These are phyloP conservation scores for Euzetes globulus DNA, from an alignment of 2,888 invertebrate species.

Conservation along the genomic window DNA sequence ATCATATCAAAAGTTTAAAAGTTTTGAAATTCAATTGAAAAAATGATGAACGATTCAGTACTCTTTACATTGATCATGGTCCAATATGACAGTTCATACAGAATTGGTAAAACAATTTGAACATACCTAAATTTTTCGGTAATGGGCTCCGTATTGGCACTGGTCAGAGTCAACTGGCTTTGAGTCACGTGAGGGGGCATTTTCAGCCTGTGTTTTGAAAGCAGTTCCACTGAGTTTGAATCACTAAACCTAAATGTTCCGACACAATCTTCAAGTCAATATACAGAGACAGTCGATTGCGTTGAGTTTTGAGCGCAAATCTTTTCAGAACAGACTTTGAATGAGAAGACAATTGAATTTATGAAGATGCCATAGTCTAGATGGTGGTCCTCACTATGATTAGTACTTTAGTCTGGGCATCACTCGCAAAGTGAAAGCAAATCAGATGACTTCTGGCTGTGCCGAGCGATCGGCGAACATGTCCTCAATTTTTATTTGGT, in stretches of 20 bases:
- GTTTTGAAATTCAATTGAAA: too few species aligned
- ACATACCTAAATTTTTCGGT: constrained; percentile 16
- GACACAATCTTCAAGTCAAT: too few species aligned
- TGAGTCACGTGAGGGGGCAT: constrained; percentile 37
- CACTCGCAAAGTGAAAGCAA: constrained; percentile 10
- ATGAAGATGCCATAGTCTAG: not conserved
- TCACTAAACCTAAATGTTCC: too few species aligned
- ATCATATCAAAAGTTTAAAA: too few species aligned
- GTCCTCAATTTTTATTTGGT: constrained; percentile 18
- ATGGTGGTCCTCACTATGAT: too few species aligned
- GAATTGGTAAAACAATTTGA: not conserved
- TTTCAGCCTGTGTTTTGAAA: too few species aligned
- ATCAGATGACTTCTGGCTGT: not conserved
- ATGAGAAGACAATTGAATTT: not conserved
- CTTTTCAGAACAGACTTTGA: too few species aligned
- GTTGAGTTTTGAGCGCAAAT: too few species aligned
- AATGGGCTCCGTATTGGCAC: constrained; percentile 34
- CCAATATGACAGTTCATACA: not conserved
- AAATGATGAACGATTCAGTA: too few species aligned
- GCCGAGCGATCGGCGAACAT: not conserved
- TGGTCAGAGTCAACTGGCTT: constrained; percentile 40
- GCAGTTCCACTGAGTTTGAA: too few species aligned
- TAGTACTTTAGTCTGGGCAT: not conserved
- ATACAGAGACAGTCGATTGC: too few species aligned
- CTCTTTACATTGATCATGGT: too few species aligned